phyloP scores from a whole-genome alignment of 2,888 invertebrate species.

The Saturnia pavonia region DNA sequence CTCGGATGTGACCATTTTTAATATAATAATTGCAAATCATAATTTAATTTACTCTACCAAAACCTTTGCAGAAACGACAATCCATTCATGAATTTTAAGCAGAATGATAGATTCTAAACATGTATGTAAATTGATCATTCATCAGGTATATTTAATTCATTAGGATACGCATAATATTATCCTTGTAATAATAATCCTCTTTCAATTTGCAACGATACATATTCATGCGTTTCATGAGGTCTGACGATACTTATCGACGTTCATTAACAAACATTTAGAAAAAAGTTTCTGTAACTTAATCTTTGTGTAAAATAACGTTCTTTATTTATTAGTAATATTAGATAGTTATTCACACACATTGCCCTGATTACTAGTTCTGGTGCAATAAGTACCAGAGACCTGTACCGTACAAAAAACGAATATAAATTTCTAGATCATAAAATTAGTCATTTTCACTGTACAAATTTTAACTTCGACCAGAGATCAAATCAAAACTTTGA shows the following conservation, averaged over 20 bases:
- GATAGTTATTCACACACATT: background rate
- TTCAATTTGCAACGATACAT: background rate
- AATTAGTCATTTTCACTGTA: no score
- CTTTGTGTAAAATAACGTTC: no score
- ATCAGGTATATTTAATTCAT: slow-evolving; percentile 2
- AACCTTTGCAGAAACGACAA: background rate
- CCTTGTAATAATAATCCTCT: background rate
- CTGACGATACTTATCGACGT: background rate
- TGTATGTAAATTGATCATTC: slow-evolving; percentile 3
- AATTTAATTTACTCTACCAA: background rate
- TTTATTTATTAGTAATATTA: no score
- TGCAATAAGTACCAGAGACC: background rate
- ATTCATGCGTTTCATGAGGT: slow-evolving; percentile 4
- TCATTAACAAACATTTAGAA: background rate
- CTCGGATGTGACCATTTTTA: background rate
- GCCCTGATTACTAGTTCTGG: background rate
- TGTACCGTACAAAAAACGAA: background rate
- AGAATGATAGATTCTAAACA: background rate
- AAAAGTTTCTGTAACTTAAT: no score
- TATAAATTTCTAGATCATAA: no score
- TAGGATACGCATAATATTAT: background rate
- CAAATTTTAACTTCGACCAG: no score
- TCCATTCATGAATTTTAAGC: background rate
- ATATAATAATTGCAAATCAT: background rate
- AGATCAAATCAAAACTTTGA: no score